Evolutionary conservation across 2,888 invertebrate genomes (phyloP), one percentile per base, ranked within the genome.

Genomic region (Acheta domesticus): DNA sequence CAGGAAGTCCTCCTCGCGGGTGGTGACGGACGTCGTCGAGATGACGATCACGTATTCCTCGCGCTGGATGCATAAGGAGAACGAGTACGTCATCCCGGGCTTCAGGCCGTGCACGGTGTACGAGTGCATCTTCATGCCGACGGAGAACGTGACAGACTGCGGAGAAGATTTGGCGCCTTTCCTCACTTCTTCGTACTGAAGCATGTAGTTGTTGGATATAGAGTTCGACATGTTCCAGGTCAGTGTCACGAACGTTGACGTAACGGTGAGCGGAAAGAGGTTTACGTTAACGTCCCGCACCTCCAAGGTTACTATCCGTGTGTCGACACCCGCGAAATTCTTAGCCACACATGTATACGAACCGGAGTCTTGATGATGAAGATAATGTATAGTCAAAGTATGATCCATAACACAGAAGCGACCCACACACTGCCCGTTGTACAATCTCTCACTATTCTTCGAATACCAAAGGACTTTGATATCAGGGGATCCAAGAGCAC

Each of bases 21-120:
- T 84, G 19, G 83, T 83, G 23, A 84, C 82, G 23, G 78, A 75
- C 49, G 82, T 79, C 78, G 85, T 85, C 50, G 84, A 83, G 74
- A 87, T 82, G 21, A 84, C 82, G 74, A 86, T 83, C 62, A 84
- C 83, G 62, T 84, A 82, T 83, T 83, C 79, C 83, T 84, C 79
- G 83, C 84, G 49, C 74, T 85, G 84, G 48, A 87, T 84, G 75
- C 86, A 85, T 49, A 87, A 83, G 80, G 86, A 86, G 81, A 87
- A 84, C 80, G 85, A 85, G 82, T 87, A 87, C 5, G 83, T 83
- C 14, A 85, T 85, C 21, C 84, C 83, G 11, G 87, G 86, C 80
- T 84, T 83, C 19, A 87, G 83, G 48, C 86, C 85, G 73, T 84
- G 84, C n/a, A 87, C 84, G 48, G 86, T 87, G 82, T 86, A 87